phyloP scores from a whole-genome alignment of 2,797 vertebrate species.

The Chlorospingus flavigularis region DNA sequence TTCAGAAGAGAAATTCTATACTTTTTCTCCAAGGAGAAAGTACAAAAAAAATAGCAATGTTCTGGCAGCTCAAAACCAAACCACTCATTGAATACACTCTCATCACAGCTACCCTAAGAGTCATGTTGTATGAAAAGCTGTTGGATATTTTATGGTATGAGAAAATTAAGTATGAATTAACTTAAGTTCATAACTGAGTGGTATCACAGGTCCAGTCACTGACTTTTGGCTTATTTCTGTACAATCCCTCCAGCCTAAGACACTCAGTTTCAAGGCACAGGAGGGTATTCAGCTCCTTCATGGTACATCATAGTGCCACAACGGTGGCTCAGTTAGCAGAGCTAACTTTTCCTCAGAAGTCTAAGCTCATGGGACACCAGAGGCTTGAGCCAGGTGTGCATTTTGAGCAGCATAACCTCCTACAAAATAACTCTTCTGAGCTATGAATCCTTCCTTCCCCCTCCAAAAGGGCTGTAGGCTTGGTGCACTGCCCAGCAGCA shows the following conservation, averaged over 20 bases:
- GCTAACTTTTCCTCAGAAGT: not conserved
- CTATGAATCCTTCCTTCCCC: not conserved
- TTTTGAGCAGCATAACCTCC: not conserved
- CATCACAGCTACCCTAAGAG: not conserved
- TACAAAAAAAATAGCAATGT: not conserved
- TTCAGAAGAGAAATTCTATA: not conserved
- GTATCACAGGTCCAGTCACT: not conserved
- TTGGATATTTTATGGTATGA: not conserved
- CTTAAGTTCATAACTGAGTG: not conserved
- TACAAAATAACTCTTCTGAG: not conserved
- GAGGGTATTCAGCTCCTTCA: not conserved
- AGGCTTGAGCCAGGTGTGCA: not conserved
- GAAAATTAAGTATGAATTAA: not conserved
- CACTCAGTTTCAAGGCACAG: not conserved
- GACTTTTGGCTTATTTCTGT: not conserved
- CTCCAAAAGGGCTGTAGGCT: not conserved
- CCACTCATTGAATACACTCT: not conserved
- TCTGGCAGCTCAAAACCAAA: not conserved
- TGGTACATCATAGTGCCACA: not conserved
- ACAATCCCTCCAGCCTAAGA: not conserved
- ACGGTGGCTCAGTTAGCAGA: not conserved
- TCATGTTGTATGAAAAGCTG: rapidly evolving
- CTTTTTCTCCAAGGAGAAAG: not conserved
- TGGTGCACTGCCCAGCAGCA: not conserved
- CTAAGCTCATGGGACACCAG: not conserved